These are phyloP conservation scores for Mimachlamys varia DNA, from an alignment of 2,888 invertebrate species.

Conservation along the genomic window DNA sequence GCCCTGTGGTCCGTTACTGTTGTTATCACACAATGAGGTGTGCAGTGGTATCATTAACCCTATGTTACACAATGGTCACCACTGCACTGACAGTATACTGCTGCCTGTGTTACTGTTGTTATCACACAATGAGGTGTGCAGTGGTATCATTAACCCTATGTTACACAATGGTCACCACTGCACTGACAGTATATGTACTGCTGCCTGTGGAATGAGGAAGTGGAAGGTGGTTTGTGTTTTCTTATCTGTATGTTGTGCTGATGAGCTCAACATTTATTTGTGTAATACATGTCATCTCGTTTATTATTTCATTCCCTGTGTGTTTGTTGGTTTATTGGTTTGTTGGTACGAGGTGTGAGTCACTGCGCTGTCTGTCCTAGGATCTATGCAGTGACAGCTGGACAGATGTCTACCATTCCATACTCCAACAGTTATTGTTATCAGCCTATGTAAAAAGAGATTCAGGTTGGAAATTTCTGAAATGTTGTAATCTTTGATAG, in stretches of 20 bases:
- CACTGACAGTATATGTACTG: not conserved
- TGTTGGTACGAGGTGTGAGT: not conserved
- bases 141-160: not conserved
- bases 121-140: conserved; percentile 1
- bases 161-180: not conserved
- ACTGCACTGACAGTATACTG: too few species aligned
- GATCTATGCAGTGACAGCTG: not conserved
- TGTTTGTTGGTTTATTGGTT: not conserved
- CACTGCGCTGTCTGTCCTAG: not conserved
- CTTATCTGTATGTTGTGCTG: too few species aligned
- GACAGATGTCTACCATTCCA: not conserved
- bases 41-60: too few species aligned
- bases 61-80: too few species aligned
- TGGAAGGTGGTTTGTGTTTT: not conserved
- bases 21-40: too few species aligned
- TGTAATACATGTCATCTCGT: too few species aligned
- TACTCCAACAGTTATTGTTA: not conserved
- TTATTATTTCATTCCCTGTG: too few species aligned
- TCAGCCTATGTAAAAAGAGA: not conserved
- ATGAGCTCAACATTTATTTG: too few species aligned
- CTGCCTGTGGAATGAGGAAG: conserved; percentile 16
- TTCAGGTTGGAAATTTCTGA: not conserved
- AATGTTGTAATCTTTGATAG: not conserved
- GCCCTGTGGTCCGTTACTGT: too few species aligned
- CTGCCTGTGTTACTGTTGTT: not conserved